Evolutionary conservation across 2,797 vertebrate species (phyloP).

Genomic region (Merluccius polli): DNA sequence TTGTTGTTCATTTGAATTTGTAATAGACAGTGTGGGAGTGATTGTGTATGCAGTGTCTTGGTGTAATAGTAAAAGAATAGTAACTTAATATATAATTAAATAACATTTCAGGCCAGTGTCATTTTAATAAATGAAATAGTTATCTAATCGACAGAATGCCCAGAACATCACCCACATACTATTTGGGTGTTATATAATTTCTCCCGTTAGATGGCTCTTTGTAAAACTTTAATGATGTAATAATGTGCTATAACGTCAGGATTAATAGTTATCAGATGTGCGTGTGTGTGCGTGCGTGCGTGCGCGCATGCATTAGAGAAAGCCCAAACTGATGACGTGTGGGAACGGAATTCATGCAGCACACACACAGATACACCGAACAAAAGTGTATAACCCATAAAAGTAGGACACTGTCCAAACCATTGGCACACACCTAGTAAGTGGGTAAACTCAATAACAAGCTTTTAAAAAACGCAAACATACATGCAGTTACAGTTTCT

Average conservation of each 20-base stretch:
- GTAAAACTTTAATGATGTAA: too few relatives aligned
- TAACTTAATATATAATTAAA: neutral
- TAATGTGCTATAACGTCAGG: neutral
- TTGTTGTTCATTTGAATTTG: neutral
- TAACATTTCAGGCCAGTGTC: neutral
- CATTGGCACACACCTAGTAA: neutral
- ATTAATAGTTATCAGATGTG: too few relatives aligned
- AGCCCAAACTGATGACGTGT: constrained; percentile 15
- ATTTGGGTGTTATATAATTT: neutral
- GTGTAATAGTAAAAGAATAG: neutral
- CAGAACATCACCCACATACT: too few relatives aligned
- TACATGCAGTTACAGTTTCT: neutral
- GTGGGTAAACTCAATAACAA: neutral
- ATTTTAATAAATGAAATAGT: neutral
- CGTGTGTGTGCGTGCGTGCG: constrained; percentile 6
- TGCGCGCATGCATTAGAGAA: constrained; percentile 6
- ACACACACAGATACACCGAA: neutral
- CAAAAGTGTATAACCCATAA: neutral
- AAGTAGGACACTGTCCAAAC: neutral
- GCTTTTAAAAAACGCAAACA: constrained; percentile 7
- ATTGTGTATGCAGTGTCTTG: neutral
- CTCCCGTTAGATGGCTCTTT: too few relatives aligned
- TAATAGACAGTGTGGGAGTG: neutral
- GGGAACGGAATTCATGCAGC: constrained; percentile 9
- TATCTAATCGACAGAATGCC: neutral